Conservation (phyloP, 2,113 vertebrate species). For the Cyprinodon tularosa region DNA sequence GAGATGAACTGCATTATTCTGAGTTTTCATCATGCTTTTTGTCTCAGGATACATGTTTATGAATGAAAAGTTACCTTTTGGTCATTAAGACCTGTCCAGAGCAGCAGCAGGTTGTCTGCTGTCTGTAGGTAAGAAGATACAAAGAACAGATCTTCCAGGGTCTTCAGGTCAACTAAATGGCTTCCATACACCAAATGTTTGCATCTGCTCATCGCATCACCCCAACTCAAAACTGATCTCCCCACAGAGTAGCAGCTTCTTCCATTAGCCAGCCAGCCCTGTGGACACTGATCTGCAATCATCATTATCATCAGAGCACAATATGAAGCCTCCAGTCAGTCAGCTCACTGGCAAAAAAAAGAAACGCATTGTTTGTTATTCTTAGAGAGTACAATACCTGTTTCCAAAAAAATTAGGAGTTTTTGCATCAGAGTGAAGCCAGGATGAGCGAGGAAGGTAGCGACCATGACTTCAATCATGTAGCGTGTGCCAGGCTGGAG, state of each 20-base stretch:
- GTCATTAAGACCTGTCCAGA: slow-evolving; percentile 88
- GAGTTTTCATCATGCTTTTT: background rate
- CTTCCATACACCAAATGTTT: slow-evolving; percentile 59
- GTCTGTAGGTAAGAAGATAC: slow-evolving; percentile 78
- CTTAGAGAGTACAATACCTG: slow-evolving; percentile 75
- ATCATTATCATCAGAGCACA: slow-evolving; percentile 2
- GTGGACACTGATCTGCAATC: slow-evolving; percentile 79
- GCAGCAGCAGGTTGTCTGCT: slow-evolving; percentile 78
- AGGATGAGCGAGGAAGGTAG: slow-evolving; percentile 65
- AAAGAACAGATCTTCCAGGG: slow-evolving; percentile 77
- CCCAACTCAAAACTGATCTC: slow-evolving; percentile 77
- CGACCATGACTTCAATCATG: slow-evolving; percentile 78
- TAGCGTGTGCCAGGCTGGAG: slow-evolving; percentile 80
- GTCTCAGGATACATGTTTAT: background rate
- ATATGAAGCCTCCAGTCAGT: background rate
- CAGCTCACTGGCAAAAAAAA: background rate
- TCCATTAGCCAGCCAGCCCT: slow-evolving; percentile 81
- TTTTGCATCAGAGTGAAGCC: slow-evolving; percentile 80
- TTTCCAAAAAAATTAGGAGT: slow-evolving; percentile 79
- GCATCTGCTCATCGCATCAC: slow-evolving; percentile 75
- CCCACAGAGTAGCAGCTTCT: slow-evolving; percentile 82
- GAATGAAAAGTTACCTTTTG: slow-evolving; percentile 71
- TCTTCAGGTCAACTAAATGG: slow-evolving; percentile 83
- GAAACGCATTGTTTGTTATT: background rate
- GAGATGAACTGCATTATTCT: too few relatives aligned